Evolutionary conservation across 1,140 invertebrate species (phyloP), one percentile per base, ranked within the genome.

Genomic region (Bombus pascuorum): DNA sequence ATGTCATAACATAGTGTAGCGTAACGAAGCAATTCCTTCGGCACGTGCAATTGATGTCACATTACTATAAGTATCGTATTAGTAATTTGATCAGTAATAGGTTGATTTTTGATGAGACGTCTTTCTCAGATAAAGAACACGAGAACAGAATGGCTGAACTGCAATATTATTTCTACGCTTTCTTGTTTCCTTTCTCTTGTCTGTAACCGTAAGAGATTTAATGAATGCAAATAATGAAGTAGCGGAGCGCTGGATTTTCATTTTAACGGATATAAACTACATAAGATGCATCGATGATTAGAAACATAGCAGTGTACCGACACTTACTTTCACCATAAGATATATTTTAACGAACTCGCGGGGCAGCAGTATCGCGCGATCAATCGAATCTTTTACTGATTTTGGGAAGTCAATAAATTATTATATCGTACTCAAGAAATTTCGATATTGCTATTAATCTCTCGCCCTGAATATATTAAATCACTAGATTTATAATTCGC

Each of bases 1-100:
- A 90, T 88, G 89, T 90, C 89, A 90, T 83, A 77, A 57, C 34
- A 47, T 66, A 5, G 42, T 47, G 44, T 72, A 86, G 37, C 79
- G 66, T 37, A 62, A 32, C 79, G 83, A 66, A 86, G 68, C 62
- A 68, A 39, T 66, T 28, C 80, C 66, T 77, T 18, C 42, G 37
- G 59, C 72, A 88, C 83, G 71, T 89, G 87, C 42, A 42, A 59
- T n/a, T 34, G 62, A 88, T 87, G 75, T 80, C 53, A 73, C 37
- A 62, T 68, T 65, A 73, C 15, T 34, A 25, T 18, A n/a, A 10
- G 59, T n/a, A 76, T 83, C 59, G 10, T 34, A n/a, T 15, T 57
- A 28, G 9, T 13, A 42, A 42, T 12, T 10, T 70, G 18, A 39
- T 10, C 4, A 70, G 0, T 8, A 28, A 57, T 66, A 28, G 25